Percentiles rank a stretch among this genome's conserved stretches.
Evolutionary conservation across 1,140 invertebrate species (phyloP).

Genomic region (Orussus abietinus): DNA sequence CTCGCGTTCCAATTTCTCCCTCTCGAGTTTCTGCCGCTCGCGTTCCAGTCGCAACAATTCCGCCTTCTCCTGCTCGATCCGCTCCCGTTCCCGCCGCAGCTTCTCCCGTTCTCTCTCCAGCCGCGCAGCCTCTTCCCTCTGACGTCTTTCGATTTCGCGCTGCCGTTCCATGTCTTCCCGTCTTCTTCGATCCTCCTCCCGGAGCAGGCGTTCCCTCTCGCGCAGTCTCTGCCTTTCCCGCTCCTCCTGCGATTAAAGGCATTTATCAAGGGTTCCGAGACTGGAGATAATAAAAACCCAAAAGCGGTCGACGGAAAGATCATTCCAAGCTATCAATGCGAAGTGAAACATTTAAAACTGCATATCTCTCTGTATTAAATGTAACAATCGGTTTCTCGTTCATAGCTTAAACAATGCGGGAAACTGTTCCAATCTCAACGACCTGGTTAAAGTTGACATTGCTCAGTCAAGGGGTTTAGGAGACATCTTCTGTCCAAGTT

Average conservation of each 20-base stretch:
- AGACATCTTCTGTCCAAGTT: no score
- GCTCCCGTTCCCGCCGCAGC: constrained; percentile 70
- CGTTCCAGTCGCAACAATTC: constrained; percentile 76
- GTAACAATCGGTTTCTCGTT: no score
- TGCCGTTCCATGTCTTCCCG: constrained; percentile 68
- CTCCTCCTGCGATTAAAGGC: constrained; percentile 69
- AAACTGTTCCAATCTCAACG: no score
- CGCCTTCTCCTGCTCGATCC: constrained; percentile 74
- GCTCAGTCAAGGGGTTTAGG: no score
- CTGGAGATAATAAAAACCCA: no score
- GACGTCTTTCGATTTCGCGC: constrained; percentile 72
- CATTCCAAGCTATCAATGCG: no score
- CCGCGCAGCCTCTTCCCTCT: constrained; percentile 74
- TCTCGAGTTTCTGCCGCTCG: constrained; percentile 74
- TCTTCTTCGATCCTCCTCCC: constrained; percentile 73
- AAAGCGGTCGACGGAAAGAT: no score
- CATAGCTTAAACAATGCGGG: no score
- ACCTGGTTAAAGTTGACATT: no score
- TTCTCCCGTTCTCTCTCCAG: constrained; percentile 76
- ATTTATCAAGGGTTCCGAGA: no score
- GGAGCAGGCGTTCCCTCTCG: constrained; percentile 69
- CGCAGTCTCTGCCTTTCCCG: constrained; percentile 72
- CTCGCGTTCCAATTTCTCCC: constrained; percentile 79
- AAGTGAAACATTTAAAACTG: no score
- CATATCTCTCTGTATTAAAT: no score